Evolutionary conservation across 2,113 vertebrate species (phyloP).

Genomic region (Cyanoderma ruficeps): DNA sequence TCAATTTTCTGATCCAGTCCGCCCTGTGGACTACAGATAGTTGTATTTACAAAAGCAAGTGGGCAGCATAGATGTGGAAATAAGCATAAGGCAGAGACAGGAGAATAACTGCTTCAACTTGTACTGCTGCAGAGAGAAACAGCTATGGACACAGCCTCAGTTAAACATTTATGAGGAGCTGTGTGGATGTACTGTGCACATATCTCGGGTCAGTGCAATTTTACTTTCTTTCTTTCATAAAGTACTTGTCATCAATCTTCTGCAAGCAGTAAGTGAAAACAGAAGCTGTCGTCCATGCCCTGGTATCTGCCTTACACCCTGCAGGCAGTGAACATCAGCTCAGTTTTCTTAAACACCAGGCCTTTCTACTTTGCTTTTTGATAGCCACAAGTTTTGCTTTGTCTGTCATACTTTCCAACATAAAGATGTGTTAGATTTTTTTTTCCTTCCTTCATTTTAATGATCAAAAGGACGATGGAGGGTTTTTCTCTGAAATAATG

Average conservation of each 20-base stretch:
- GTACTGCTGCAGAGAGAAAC: background rate
- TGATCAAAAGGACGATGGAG: background rate
- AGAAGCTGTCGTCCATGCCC: slow-evolving; percentile 55
- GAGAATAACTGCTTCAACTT: background rate
- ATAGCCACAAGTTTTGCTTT: slow-evolving; percentile 59
- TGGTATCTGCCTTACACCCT: slow-evolving; percentile 30
- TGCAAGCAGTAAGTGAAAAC: slow-evolving; percentile 63
- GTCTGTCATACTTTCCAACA: slow-evolving; percentile 34
- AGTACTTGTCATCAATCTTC: slow-evolving; percentile 61
- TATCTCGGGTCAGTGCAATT: slow-evolving; percentile 12
- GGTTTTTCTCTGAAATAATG: slow-evolving; percentile 28
- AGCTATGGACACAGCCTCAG: background rate
- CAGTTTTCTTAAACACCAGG: slow-evolving; percentile 39
- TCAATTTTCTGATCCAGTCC: background rate
- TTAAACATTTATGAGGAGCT: slow-evolving; percentile 44
- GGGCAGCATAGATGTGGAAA: background rate
- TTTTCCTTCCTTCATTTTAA: slow-evolving; percentile 34
- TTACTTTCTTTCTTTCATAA: slow-evolving; percentile 17
- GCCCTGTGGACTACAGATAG: background rate
- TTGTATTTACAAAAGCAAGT: background rate
- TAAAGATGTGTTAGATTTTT: slow-evolving; percentile 19
- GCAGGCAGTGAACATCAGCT: slow-evolving; percentile 32
- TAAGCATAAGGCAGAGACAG: background rate
- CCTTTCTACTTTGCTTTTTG: slow-evolving; percentile 37
- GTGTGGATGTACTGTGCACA: slow-evolving; percentile 10